phyloP scores from a whole-genome alignment of 1,140 invertebrate genomes.

The Heliconius himera region DNA sequence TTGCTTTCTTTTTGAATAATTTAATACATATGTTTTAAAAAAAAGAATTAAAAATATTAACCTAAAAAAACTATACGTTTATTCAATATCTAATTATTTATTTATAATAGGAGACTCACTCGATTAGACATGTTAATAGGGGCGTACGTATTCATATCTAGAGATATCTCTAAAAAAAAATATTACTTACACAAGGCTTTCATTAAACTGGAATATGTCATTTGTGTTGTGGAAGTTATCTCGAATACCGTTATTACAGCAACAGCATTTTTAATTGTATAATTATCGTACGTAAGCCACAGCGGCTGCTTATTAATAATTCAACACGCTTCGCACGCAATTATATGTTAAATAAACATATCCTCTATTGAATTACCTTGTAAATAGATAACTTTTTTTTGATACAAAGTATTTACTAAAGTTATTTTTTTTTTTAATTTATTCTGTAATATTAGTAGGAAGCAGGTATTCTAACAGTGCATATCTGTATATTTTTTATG shows the following conservation, averaged over 20 bases:
- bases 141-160: neutral
- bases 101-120: no score
- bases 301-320: conserved; percentile 39
- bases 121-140: neutral
- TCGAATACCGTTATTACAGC: conserved; percentile 34
- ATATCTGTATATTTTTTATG: no score
- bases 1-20: no score
- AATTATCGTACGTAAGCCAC: conserved; percentile 39
- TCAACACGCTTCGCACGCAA: conserved; percentile 37
- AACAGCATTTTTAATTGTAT: conserved; percentile 41
- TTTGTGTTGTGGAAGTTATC: conserved; percentile 29
- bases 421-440: neutral
- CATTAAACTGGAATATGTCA: conserved; percentile 29
- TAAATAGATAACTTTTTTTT: conserved; percentile 20
- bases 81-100: no score
- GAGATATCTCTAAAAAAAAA: neutral
- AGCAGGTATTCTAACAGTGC: neutral
- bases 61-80: no score
- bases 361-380: conserved; percentile 31
- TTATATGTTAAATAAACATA: conserved; percentile 40
- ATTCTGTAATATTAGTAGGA: neutral
- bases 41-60: no score
- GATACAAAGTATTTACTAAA: neutral
- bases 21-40: no score
- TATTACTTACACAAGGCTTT: neutral